Evolutionary conservation across 2,888 invertebrate genomes (phyloP).

Genomic region (Torymus auratus): DNA sequence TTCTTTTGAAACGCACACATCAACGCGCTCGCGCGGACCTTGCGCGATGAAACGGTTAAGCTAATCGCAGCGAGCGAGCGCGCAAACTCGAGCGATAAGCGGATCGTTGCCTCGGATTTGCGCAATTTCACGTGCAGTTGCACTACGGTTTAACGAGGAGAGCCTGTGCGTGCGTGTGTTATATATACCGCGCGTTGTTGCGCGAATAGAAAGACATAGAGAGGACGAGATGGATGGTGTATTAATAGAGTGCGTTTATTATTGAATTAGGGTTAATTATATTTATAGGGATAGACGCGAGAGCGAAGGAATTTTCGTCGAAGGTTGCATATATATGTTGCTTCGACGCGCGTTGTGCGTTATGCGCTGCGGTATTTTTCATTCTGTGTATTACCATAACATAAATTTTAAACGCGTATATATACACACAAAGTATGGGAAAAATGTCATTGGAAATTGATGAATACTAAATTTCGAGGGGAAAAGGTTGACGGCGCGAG

Average conservation of each 20-base stretch:
- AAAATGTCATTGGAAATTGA: no score
- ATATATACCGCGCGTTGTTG: no score
- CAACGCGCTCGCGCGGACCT: neutral
- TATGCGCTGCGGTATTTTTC: no score
- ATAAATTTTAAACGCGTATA: no score
- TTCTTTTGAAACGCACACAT: slow-evolving; percentile 20
- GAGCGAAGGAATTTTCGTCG: neutral
- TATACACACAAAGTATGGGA: no score
- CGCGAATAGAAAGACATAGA: no score
- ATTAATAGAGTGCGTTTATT: slow-evolving; percentile 5
- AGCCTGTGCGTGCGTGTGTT: no score
- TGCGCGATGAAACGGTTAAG: slow-evolving; percentile 34
- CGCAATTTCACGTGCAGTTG: slow-evolving; percentile 32
- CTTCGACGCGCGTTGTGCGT: no score
- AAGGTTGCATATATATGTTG: no score
- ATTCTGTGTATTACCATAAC: no score
- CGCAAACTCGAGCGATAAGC: slow-evolving; percentile 12
- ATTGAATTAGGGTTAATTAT: neutral
- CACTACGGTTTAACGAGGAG: slow-evolving; percentile 5
- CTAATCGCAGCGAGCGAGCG: slow-evolving; percentile 25
- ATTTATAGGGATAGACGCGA: neutral
- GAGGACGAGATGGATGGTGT: neutral
- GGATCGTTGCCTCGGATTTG: slow-evolving; percentile 37
- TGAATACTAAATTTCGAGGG: no score
- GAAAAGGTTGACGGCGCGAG: no score